Evolutionary conservation across 2,888 invertebrate species (phyloP).

Genomic region (Cheilosia variabilis): DNA sequence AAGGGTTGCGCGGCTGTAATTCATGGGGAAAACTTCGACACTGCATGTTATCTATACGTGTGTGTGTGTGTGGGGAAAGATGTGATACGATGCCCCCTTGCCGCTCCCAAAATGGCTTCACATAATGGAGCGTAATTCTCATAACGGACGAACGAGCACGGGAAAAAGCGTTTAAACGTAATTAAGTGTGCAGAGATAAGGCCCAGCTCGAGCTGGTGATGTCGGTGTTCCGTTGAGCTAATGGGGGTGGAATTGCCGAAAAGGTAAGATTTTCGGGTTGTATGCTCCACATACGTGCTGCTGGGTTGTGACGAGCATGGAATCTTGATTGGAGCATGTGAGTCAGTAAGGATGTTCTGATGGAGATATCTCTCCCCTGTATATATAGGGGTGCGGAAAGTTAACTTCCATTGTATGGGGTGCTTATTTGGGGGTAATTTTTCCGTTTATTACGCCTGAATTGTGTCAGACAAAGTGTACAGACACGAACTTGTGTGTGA

Average conservation of each 20-base stretch:
- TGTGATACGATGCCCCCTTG: constrained; percentile 1
- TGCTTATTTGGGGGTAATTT: constrained; percentile 70
- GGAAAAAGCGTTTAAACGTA: constrained; percentile 75
- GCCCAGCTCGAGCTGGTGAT: constrained; percentile 48
- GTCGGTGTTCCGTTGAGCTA: constrained; percentile 20
- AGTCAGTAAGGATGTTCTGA: constrained; percentile 10
- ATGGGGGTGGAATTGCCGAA: constrained; percentile 56
- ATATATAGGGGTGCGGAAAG: neutral
- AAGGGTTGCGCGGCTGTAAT: constrained; percentile 63
- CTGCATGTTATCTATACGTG: constrained; percentile 67
- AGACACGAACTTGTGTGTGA: constrained; percentile 42
- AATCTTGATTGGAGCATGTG: constrained; percentile 60
- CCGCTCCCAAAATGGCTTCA: constrained; percentile 70
- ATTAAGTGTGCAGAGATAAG: constrained; percentile 76
- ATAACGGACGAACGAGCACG: constrained; percentile 75
- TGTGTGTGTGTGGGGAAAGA: neutral
- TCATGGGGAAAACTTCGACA: constrained; percentile 69
- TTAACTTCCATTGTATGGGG: constrained; percentile 43
- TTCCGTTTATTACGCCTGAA: constrained; percentile 64
- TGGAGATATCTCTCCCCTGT: constrained; percentile 6
- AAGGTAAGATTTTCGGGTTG: constrained; percentile 43
- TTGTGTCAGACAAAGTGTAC: constrained; percentile 63
- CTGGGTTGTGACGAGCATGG: constrained; percentile 44
- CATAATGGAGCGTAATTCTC: constrained; percentile 71
- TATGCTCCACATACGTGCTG: constrained; percentile 11